Percentiles rank a stretch among this genome's conserved stretches.
These are phyloP conservation scores for Gobiocypris rarus DNA, from an alignment of 2,113 vertebrate genomes.

Conservation along the genomic window DNA sequence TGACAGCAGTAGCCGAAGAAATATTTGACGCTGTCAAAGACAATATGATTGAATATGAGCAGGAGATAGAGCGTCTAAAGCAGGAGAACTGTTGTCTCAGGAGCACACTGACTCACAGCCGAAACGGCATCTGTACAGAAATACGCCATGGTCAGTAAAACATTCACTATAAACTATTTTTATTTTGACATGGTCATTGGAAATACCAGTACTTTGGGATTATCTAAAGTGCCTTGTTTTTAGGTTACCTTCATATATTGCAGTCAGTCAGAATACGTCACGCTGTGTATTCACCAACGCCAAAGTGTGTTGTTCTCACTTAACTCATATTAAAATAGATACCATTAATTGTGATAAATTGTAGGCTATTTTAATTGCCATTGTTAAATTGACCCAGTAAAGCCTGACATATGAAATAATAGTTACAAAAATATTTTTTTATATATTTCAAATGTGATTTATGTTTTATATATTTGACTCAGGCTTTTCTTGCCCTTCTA, in stretches of 20 bases:
- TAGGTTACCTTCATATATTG: background rate
- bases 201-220: background rate
- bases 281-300: background rate
- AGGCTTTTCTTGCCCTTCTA: too few species aligned
- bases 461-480: too few species aligned
- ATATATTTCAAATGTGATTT: too few species aligned
- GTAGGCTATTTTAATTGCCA: background rate
- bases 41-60: conserved; percentile 43
- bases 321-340: background rate
- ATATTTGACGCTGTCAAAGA: conserved; percentile 50
- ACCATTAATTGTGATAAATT: background rate
- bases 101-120: conserved; percentile 42
- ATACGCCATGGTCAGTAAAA: background rate
- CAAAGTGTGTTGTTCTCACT: background rate
- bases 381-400: background rate
- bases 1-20: conserved; percentile 49
- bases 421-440: too few species aligned
- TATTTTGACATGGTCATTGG: background rate
- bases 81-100: conserved; percentile 47
- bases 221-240: background rate
- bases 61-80: conserved; percentile 39
- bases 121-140: conserved; percentile 33
- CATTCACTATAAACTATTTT: background rate
- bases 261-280: background rate
- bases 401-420: too few species aligned